Percentiles rank a stretch among this genome's conserved stretches.
Evolutionary conservation across 2,113 vertebrate species (phyloP).

Genomic region (Oxyura jamaicensis): DNA sequence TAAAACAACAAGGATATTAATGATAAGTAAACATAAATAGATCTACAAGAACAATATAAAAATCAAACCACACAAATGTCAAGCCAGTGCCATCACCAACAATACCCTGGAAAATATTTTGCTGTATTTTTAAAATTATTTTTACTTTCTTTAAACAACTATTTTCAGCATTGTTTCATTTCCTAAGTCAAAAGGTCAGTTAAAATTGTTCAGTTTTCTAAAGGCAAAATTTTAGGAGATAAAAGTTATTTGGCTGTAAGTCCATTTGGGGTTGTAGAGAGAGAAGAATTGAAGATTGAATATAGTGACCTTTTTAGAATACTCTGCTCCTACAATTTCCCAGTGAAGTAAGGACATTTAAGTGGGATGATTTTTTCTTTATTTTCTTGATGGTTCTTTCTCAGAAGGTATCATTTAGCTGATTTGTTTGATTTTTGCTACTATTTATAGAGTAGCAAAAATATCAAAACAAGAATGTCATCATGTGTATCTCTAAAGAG

Average conservation of each 20-base stretch:
- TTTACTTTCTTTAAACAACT: background rate
- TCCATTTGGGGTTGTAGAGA: background rate
- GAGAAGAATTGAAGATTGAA: background rate
- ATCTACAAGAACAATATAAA: background rate
- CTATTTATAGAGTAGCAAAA: background rate
- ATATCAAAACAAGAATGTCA: background rate
- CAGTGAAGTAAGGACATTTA: background rate
- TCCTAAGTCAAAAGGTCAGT: background rate
- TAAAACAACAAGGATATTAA: background rate
- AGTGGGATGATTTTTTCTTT: background rate
- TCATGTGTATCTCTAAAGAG: background rate
- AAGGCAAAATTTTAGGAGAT: background rate
- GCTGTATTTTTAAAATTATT: background rate
- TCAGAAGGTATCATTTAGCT: background rate
- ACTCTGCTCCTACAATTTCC: background rate
- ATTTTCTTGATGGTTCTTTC: background rate
- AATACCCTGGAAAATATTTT: background rate
- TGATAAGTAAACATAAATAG: background rate
- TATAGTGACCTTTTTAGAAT: constrained; percentile 43
- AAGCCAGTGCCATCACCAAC: background rate
- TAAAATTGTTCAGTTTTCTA: background rate
- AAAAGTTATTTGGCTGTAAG: background rate
- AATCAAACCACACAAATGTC: background rate
- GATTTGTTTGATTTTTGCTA: background rate
- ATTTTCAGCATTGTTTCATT: background rate